Percentiles rank a stretch among this genome's conserved stretches.
Evolutionary conservation across 1,140 invertebrate species (phyloP).

Genomic region (Melitaea cinxia): DNA sequence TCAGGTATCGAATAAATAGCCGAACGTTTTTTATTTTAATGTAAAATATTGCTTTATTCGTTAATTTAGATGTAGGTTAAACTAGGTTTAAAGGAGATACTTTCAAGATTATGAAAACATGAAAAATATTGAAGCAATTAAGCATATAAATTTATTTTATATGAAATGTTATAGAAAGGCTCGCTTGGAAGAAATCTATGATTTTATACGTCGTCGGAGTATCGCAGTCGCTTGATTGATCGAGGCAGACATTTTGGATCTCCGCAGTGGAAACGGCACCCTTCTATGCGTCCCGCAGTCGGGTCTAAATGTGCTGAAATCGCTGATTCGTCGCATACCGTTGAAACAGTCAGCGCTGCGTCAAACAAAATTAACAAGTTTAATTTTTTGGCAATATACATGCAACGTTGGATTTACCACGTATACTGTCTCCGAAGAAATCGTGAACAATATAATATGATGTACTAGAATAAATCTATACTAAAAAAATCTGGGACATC

Average conservation of each 20-base stretch:
- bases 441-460: slow-evolving; percentile 17
- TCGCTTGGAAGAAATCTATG: slow-evolving; percentile 76
- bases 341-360: slow-evolving; percentile 4
- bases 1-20: slow-evolving; percentile 44
- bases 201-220: slow-evolving; percentile 73
- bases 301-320: slow-evolving; percentile 27
- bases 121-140: slow-evolving; percentile 45
- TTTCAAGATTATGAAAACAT: slow-evolving; percentile 41
- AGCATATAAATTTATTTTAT: slow-evolving; percentile 69
- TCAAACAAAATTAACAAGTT: slow-evolving; percentile 16
- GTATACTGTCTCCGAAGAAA: slow-evolving; percentile 14
- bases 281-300: slow-evolving; percentile 24
- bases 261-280: slow-evolving; percentile 43
- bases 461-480: slow-evolving; percentile 18
- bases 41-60: slow-evolving; percentile 39
- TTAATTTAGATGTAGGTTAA: slow-evolving; percentile 40
- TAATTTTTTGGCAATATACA: slow-evolving; percentile 8
- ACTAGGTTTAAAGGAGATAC: slow-evolving; percentile 38
- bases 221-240: slow-evolving; percentile 61
- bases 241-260: slow-evolving; percentile 43
- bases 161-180: slow-evolving; percentile 80
- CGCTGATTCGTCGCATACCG: slow-evolving; percentile 23
- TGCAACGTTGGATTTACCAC: slow-evolving; percentile 7
- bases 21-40: slow-evolving; percentile 17
- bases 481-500: slow-evolving; percentile 11